Percentiles rank a stretch among this genome's conserved stretches.
Evolutionary conservation across 2,113 vertebrate genomes (phyloP).

Genomic region (Eulacestoma nigropectus): DNA sequence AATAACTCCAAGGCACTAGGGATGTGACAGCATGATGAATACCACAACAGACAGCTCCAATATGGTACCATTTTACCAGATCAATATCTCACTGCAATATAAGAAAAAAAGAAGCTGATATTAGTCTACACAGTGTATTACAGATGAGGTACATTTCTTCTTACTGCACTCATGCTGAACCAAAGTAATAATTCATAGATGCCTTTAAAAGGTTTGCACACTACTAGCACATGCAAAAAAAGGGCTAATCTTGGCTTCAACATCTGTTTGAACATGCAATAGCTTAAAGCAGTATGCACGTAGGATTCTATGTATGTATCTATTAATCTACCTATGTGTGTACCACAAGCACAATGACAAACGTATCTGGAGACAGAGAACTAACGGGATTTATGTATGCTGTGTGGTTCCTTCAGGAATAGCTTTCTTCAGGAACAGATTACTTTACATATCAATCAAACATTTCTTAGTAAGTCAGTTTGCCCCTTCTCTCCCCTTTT

Average conservation of each 20-base stretch:
- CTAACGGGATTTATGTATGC: constrained; percentile 17
- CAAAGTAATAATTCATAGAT: constrained; percentile 90
- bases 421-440: constrained; percentile 21
- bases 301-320: constrained; percentile 29
- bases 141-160: constrained; percentile 98
- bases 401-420: neutral
- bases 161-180: constrained; percentile 93
- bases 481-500: neutral
- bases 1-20: constrained; percentile 96
- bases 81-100: constrained; percentile 99
- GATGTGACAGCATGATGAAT: constrained; percentile 99
- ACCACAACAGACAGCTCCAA: constrained; percentile 99
- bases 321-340: constrained; percentile 60
- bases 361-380: constrained; percentile 10
- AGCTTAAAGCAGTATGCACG: constrained; percentile 56
- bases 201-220: constrained; percentile 84
- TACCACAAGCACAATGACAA: constrained; percentile 33
- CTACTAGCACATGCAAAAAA: constrained; percentile 81
- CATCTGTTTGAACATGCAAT: constrained; percentile 84
- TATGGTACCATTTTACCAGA: constrained; percentile 99
- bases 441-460: constrained; percentile 37
- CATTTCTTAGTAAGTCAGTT: neutral
- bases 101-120: constrained; percentile 98
- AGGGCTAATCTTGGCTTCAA: constrained; percentile 83
- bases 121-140: constrained; percentile 99